Percentiles rank a stretch among this genome's conserved stretches.
These are phyloP conservation scores for Epistrophe grossulariae DNA, from an alignment of 2,888 invertebrate genomes.

Conservation along the genomic window DNA sequence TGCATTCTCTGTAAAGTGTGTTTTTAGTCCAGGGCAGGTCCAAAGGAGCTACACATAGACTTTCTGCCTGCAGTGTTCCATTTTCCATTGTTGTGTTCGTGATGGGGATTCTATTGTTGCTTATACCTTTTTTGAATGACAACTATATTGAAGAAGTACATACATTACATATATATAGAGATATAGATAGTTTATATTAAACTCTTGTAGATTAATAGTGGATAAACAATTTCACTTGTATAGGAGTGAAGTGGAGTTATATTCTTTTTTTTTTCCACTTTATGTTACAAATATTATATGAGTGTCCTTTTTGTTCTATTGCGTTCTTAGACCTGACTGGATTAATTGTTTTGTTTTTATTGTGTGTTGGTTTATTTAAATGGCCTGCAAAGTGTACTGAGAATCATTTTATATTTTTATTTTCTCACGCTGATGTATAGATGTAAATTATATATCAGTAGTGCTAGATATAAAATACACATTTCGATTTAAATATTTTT, in stretches of 20 bases:
- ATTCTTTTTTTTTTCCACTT: conserved; percentile 10
- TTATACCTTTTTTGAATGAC: conserved; percentile 5
- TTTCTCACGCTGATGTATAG: neutral
- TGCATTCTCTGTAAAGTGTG: conserved; percentile 31
- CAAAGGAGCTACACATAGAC: conserved; percentile 15
- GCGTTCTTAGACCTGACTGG: neutral
- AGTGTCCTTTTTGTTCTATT: conserved; percentile 19
- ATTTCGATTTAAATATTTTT: no score
- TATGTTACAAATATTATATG: neutral
- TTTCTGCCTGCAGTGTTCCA: conserved; percentile 34
- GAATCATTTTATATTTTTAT: neutral
- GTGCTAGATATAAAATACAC: no score
- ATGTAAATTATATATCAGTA: neutral
- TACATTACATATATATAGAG: neutral
- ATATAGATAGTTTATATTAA: conserved; percentile 25
- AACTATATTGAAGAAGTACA: conserved; percentile 6
- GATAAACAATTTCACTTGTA: conserved; percentile 29
- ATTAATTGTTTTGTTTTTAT: neutral
- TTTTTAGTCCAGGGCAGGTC: conserved; percentile 36
- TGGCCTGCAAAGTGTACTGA: neutral
- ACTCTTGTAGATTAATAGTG: conserved; percentile 35
- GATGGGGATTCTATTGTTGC: conserved; percentile 28
- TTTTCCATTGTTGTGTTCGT: conserved; percentile 20
- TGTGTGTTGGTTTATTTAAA: conserved; percentile 4
- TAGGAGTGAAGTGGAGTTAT: conserved; percentile 36